Evolutionary conservation across 1,140 invertebrate species (phyloP).

Genomic region (Aporrectodea caliginosa): DNA sequence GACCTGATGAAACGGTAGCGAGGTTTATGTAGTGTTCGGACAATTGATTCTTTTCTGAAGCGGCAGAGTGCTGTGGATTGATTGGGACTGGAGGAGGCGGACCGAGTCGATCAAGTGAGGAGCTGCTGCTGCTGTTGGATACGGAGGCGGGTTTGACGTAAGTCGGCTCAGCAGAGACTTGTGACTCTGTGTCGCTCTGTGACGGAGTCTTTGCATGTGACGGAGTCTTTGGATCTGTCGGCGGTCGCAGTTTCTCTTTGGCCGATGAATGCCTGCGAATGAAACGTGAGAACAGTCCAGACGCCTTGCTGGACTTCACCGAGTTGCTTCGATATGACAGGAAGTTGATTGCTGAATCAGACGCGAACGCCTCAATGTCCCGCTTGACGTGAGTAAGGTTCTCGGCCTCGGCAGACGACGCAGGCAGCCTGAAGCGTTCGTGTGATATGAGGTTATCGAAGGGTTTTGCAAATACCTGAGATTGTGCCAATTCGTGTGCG

Average conservation of each 20-base stretch:
- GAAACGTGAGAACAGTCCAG: constrained; percentile 16
- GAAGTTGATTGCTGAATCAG: neutral
- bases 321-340: neutral
- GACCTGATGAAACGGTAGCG: neutral
- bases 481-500: neutral
- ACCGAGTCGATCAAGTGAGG: neutral
- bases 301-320: constrained; percentile 1
- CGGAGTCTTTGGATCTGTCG: too few species aligned
- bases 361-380: neutral
- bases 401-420: neutral
- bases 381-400: neutral
- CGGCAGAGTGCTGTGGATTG: neutral
- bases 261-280: constrained; percentile 10
- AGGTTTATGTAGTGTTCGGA: neutral
- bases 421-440: neutral
- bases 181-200: neutral
- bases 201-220: too few species aligned
- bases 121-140: neutral
- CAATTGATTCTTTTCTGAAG: neutral
- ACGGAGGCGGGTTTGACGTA: neutral
- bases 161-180: neutral
- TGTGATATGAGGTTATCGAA: constrained; percentile 24
- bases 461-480: neutral
- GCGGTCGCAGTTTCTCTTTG: neutral
- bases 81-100: neutral